phyloP scores from a whole-genome alignment of 2,888 invertebrate genomes.

The Nymphalis polychloros region DNA sequence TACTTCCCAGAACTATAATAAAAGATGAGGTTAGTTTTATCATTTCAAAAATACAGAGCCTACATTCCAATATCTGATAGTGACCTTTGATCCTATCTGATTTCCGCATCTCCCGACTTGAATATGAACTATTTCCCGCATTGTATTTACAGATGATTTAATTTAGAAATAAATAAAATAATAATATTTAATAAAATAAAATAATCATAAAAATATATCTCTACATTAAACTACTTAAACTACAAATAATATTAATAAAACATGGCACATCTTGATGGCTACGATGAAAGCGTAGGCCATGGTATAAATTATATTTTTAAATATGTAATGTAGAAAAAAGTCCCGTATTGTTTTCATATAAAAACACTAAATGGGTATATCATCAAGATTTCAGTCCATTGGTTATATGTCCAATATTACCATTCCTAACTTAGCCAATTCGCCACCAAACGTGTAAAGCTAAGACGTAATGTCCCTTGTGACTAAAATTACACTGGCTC shows the following conservation, averaged over 20 bases:
- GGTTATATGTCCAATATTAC: too few relatives aligned
- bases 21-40: background rate
- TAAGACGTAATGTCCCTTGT: too few relatives aligned
- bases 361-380: too few relatives aligned
- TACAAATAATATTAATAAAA: conserved; percentile 23
- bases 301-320: background rate
- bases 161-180: conserved; percentile 45
- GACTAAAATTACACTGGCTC: too few relatives aligned
- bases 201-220: conserved; percentile 49
- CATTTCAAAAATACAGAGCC: too few relatives aligned
- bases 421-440: too few relatives aligned
- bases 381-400: too few relatives aligned
- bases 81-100: conserved; percentile 90
- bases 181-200: conserved; percentile 46
- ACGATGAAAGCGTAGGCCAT: background rate
- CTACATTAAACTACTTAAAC: conserved; percentile 56
- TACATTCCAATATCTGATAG: background rate
- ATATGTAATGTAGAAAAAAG: too few relatives aligned
- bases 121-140: conserved; percentile 91
- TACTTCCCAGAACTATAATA: conserved; percentile 86
- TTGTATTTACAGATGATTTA: conserved; percentile 65
- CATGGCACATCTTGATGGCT: background rate
- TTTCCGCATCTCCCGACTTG: conserved; percentile 82
- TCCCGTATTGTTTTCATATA: too few relatives aligned
- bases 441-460: too few relatives aligned